phyloP scores from a whole-genome alignment of 2,113 vertebrate species.

The Mesocricetus auratus region DNA sequence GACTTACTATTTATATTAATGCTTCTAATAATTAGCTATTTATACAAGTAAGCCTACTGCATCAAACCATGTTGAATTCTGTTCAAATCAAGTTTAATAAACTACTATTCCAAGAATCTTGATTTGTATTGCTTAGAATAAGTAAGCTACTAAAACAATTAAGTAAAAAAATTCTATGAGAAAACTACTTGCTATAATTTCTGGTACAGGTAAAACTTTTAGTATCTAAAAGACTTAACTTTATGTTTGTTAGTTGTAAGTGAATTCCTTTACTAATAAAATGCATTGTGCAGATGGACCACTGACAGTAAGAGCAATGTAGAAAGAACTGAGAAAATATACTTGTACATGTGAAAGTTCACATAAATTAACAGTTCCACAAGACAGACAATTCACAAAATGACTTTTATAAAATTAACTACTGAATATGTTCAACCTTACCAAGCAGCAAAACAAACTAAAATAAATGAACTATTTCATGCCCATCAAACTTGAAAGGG shows the following conservation, averaged over 20 bases:
- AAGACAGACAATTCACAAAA: constrained; percentile 62
- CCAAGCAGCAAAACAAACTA: constrained; percentile 56
- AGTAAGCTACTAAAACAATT: constrained; percentile 17
- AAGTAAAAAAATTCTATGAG: not conserved
- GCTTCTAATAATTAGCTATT: constrained; percentile 16
- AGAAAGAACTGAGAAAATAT: constrained; percentile 54
- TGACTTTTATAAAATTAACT: constrained; percentile 61
- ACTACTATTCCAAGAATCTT: constrained; percentile 8
- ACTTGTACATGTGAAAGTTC: constrained; percentile 13
- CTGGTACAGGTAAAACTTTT: not conserved
- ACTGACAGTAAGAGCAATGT: constrained; percentile 20
- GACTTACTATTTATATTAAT: constrained; percentile 35
- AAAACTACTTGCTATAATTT: constrained; percentile 20
- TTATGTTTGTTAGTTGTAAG: constrained; percentile 26
- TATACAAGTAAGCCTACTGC: not conserved
- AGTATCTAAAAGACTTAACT: constrained; percentile 31
- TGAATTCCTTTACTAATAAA: not conserved
- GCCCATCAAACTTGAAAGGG: constrained; percentile 33
- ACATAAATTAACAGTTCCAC: constrained; percentile 58
- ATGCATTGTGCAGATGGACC: constrained; percentile 24
- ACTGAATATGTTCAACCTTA: constrained; percentile 46
- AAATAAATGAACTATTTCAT: constrained; percentile 56
- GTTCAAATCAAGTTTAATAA: constrained; percentile 59
- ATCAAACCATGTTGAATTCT: not conserved
- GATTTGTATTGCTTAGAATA: constrained; percentile 27